Evolutionary conservation across 1,140 invertebrate species (phyloP), one percentile per base, ranked within the genome.

Genomic region (Rhynchophorus ferrugineus): DNA sequence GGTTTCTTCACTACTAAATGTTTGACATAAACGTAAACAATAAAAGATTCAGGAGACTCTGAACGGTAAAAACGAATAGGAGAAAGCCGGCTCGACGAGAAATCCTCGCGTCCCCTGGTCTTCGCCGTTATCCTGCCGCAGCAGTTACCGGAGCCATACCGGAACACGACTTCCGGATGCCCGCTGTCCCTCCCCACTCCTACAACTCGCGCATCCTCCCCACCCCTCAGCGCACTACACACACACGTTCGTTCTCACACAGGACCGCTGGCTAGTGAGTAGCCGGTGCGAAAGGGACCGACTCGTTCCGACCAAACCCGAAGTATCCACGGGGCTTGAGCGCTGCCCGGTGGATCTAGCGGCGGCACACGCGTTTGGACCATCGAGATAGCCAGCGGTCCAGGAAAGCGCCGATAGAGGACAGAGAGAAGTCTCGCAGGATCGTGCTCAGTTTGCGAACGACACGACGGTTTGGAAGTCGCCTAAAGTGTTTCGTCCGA

Each of bases 251-350:
- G n/a, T 36, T 49, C 21, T 49, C 35, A 19, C 50, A 51, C 59
- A 60, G 62, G 65, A 61, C 65, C 66, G 65, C 45, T 67, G 66
- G 66, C 66, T 68, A 68, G 64, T 65, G 59, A 67, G 64, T 67
- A 62, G 65, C 66, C 66, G 8, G 41, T 16, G 36, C 64, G 64
- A 64, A 17, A 29, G 7, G 7, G 36, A 17, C 29, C 65, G 65
- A 67, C 20, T 17, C 16, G 8, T 18, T 20, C 58, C 64, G 65
- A 66, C 44, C 35, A 34, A 36, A 14, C 21, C 49, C 53, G 53
- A 55, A 55, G 38, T 55, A 55, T 37, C 53, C 53, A 60, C 61
- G 61, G 62, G 58, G 55, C 62, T 58, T 56, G 61, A 57, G 53
- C 48, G 59, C 60, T 64, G 61, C 55, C 63, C 62, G 61, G 49